phyloP scores from a whole-genome alignment of 2,113 vertebrate genomes.

The Myrmecophaga tridactyla region DNA sequence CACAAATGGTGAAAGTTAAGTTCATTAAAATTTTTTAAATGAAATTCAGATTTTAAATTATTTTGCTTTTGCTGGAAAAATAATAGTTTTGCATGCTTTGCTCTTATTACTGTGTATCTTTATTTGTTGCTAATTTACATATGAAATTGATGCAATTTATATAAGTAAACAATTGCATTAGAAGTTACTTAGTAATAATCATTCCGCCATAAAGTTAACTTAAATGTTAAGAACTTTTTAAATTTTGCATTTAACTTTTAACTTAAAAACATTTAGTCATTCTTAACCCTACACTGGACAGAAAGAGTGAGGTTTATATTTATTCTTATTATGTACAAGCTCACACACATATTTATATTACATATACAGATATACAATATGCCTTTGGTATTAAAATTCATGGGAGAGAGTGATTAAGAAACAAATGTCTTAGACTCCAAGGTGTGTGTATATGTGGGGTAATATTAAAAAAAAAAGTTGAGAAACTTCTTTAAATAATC shows the following conservation, averaged over 20 bases:
- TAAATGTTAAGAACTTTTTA: not conserved
- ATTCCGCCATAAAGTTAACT: not conserved
- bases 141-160: not conserved
- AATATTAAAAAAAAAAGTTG: not conserved
- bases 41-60: not conserved
- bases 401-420: not conserved
- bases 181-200: not conserved
- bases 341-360: not conserved
- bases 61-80: not conserved
- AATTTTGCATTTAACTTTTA: not conserved
- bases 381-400: not conserved
- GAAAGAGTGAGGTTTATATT: not conserved
- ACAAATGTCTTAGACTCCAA: not conserved
- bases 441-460: no score
- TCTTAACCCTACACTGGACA: not conserved
- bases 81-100: not conserved
- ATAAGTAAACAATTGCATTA: not conserved
- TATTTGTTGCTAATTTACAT: not conserved
- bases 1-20: not conserved
- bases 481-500: not conserved
- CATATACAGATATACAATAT: not conserved
- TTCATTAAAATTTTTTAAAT: constrained; percentile 8
- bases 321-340: not conserved
- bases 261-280: not conserved
- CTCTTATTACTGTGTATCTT: not conserved